Evolutionary conservation across 2,797 vertebrate genomes (phyloP), one percentile per base, ranked within the genome.

Genomic region (Yasuhikotakia modesta): DNA sequence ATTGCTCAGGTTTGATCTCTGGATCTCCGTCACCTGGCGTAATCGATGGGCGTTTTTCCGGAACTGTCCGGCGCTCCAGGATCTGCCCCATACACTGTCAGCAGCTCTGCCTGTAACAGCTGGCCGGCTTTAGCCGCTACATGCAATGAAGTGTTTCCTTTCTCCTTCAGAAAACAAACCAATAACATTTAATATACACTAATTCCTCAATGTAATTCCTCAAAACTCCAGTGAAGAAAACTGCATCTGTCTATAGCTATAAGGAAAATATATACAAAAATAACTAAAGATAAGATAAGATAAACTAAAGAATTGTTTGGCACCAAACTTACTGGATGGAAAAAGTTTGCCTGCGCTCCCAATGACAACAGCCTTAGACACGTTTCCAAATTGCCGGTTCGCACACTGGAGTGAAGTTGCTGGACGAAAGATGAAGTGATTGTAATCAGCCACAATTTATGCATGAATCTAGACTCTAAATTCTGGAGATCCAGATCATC

Each of bases 331-430:
- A 99, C 97, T 19, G 97, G 96, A 85, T 99, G 96, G 84, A 98
- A 98, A 90, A 98, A 99, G 91, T 98, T 98, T 77, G 97, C 96
- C 86, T 98, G 97, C 3, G 96, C 97, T 90, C 97, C 97, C 79
- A 98, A 87, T 73, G 97, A 98, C 70, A 99, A 88, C n/a, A 99
- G 88, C 79, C 97, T 89, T 74, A 99, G 90, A 87, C 97, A 99
- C 0, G 97, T 99, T 91, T 99, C 97, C 84, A 99, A 92, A 72
- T 98, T 99, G 53, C 97, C 97, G 2, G 97, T 99, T 83, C 97
- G 94, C 81, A 99, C 97, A 24, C 97, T 99, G 79, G 97, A 98
- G 83, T 99, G 97, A 74, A 99, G 96, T 97, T 99, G 97, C 97
- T 99, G 89, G 70, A 79, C 0, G 4, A 84, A 55, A 16, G 4